Conservation (phyloP, 2,113 vertebrate species). For the Epinephelus moara region DNA sequence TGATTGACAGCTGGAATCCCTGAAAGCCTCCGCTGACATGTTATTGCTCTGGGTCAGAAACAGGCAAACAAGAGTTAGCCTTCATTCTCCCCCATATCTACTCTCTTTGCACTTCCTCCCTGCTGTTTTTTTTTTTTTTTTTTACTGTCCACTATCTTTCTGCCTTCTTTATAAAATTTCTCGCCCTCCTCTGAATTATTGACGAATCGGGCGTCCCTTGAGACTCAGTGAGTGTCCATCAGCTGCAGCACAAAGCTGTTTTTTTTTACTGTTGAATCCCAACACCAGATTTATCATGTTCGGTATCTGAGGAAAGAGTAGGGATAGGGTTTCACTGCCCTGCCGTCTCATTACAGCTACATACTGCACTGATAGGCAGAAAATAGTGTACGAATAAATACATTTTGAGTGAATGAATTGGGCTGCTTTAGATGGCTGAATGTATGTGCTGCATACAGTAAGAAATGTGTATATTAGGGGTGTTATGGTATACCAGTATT, state of each 20-base stretch:
- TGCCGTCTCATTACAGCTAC: background rate
- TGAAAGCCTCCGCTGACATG: conserved; percentile 69
- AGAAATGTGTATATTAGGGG: too few relatives aligned
- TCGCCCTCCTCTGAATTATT: conserved; percentile 78
- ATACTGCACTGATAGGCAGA: conserved; percentile 2
- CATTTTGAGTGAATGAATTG: background rate
- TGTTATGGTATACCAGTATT: too few relatives aligned
- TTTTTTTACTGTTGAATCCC: conserved; percentile 33
- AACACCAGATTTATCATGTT: conserved; percentile 28
- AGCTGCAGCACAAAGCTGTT: conserved; percentile 39
- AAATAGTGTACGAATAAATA: conserved; percentile 24
- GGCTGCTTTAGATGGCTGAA: background rate
- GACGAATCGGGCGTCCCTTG: conserved; percentile 70
- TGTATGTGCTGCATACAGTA: background rate
- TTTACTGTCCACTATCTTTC: conserved; percentile 51
- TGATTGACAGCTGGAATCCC: conserved; percentile 78
- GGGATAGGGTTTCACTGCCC: background rate
- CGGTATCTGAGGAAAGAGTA: conserved; percentile 8
- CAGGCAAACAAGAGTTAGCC: conserved; percentile 56
- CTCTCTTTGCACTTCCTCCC: conserved; percentile 41
- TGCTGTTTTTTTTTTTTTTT: conserved; percentile 13
- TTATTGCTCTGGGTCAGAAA: conserved; percentile 78
- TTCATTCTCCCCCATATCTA: conserved; percentile 47
- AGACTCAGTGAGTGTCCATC: conserved; percentile 59
- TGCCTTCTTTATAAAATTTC: conserved; percentile 68